Base-by-base conservation (phyloP, 2,113 vertebrate genomes). In the Anguilla rostrata region DNA sequence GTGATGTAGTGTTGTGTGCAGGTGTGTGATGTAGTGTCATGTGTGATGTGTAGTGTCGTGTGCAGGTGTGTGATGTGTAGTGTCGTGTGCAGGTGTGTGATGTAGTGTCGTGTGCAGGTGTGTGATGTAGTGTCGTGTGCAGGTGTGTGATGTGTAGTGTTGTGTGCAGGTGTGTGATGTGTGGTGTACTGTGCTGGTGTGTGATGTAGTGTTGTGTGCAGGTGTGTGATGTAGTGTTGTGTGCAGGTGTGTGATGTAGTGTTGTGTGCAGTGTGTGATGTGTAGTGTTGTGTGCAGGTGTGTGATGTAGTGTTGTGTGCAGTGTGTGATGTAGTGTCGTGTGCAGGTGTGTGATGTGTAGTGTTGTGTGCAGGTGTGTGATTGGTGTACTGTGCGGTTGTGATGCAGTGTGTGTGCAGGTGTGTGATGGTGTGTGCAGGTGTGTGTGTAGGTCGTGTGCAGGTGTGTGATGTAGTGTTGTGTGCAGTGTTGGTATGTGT, bases 31-130 rank as follows among this genome's bases (percentile, higher is more conserved):
- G 39, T 22, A 20, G 71, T 87, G 9, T 87, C 15, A 98, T 99
- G 46, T 99, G 78, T 79, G 34, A 56, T 39, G 78, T 39, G n/a
- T n/a, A 34, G 71, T 87, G 9, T 87, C 15, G 56, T 60, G 14
- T 60, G 56, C 46, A 94, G 98, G 98, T 99, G 46, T 99, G 78
- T 79, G 34, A 56, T 39, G 78, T 39, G n/a, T n/a, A 34, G 4
- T 39, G 34, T 79, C 3, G 14, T 39, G 53, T 56, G 29, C 6
- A 14, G 53, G 53, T 56, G 15, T 12, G 1, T 15, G 12, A 20
- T 20, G 4, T 18, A 71, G 66, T 71, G 20, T 34, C 0, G 1
- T 39, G 53, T 56, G 29, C 6, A 14, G 53, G 53, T 56, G 15
- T 12, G 1, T 15, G 12, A 20, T 20, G 4, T 18, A 71, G 66